Percentiles rank a stretch among this genome's conserved stretches.
Evolutionary conservation across 2,888 invertebrate species (phyloP).

Genomic region (Pseudolycoriella hygida): DNA sequence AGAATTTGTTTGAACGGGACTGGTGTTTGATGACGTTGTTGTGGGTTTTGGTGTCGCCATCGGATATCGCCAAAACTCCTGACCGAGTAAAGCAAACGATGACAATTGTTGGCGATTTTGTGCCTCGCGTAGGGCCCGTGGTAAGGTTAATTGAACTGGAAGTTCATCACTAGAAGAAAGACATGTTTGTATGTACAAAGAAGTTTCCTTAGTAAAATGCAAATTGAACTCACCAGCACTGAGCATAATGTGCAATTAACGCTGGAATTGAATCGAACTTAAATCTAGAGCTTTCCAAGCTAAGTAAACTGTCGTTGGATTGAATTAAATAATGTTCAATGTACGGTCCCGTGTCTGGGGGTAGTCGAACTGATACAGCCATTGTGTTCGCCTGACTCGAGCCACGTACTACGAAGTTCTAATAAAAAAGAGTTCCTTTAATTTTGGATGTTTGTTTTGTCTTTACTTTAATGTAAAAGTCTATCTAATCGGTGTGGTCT

Average conservation of each 20-base stretch:
- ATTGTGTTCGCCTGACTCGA: slow-evolving; percentile 87
- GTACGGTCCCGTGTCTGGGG: slow-evolving; percentile 72
- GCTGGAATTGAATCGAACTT: slow-evolving; percentile 85
- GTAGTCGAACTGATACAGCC: slow-evolving; percentile 84
- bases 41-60: slow-evolving; percentile 51
- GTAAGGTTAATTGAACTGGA: slow-evolving; percentile 75
- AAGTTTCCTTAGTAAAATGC: background rate
- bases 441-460: background rate
- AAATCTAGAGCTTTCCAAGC: slow-evolving; percentile 85
- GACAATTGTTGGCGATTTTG: slow-evolving; percentile 80
- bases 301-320: slow-evolving; percentile 59
- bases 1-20: slow-evolving; percentile 24
- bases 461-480: too few species aligned
- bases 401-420: slow-evolving; percentile 90
- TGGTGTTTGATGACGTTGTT: slow-evolving; percentile 22
- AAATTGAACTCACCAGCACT: slow-evolving; percentile 51
- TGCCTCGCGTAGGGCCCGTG: slow-evolving; percentile 70
- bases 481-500: too few species aligned
- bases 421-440: slow-evolving; percentile 22
- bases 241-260: slow-evolving; percentile 84
- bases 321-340: slow-evolving; percentile 95
- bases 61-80: slow-evolving; percentile 70
- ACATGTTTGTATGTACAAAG: background rate
- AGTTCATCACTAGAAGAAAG: slow-evolving; percentile 61
- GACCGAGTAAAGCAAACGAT: slow-evolving; percentile 76